phyloP scores from a whole-genome alignment of 2,113 vertebrate species.

The Tenrec ecaudatus region DNA sequence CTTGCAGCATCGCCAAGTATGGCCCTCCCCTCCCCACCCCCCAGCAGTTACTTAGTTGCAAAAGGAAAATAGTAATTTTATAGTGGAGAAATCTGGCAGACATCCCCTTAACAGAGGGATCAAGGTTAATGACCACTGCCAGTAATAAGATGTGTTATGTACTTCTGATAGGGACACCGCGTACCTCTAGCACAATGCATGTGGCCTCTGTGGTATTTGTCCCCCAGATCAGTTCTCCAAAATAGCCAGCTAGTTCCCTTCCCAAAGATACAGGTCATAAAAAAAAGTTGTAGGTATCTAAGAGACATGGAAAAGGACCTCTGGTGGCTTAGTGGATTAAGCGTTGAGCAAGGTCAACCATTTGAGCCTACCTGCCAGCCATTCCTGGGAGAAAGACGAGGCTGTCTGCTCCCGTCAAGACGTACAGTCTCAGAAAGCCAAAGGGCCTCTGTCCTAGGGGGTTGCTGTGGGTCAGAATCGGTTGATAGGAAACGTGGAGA shows the following conservation, averaged over 20 bases:
- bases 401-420: too few relatives aligned
- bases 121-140: background rate
- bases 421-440: too few relatives aligned
- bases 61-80: conserved; percentile 24
- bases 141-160: background rate
- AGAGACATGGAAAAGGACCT: background rate
- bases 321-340: too few relatives aligned
- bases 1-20: background rate
- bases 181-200: background rate
- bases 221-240: background rate
- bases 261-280: background rate
- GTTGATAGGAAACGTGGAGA: too few relatives aligned
- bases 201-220: background rate
- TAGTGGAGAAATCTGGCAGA: background rate
- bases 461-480: background rate
- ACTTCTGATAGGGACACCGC: background rate
- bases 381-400: too few relatives aligned
- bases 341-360: too few relatives aligned
- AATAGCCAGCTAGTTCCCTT: background rate
- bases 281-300: background rate
- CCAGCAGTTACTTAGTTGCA: background rate
- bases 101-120: background rate
- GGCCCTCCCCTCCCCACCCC: background rate
- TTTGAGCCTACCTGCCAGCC: too few relatives aligned
- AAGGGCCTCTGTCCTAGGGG: too few relatives aligned